Evolutionary conservation across 2,888 invertebrate species (phyloP).

Genomic region (Pollenia angustigena): DNA sequence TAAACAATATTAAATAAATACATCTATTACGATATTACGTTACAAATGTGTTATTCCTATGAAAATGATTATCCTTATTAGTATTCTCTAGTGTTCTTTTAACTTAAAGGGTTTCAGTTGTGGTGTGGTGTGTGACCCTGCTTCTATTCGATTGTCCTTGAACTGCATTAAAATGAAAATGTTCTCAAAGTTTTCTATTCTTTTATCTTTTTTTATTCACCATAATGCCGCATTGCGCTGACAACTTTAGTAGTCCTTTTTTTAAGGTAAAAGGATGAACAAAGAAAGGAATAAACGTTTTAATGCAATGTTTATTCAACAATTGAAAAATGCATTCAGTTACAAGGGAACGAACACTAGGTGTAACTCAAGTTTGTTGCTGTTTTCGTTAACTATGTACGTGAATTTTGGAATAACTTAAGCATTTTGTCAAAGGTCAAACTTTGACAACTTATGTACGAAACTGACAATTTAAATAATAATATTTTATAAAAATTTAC

Average conservation of each 20-base stretch:
- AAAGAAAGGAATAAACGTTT: slow-evolving; percentile 49
- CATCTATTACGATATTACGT: too few species aligned
- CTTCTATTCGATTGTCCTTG: slow-evolving; percentile 51
- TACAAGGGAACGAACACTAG: slow-evolving; percentile 37
- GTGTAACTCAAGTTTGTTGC: too few species aligned
- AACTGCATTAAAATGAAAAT: slow-evolving; percentile 38
- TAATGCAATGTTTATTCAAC: slow-evolving; percentile 67
- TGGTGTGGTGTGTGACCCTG: slow-evolving; percentile 38
- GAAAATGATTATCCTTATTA: slow-evolving; percentile 35
- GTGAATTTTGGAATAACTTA: too few species aligned
- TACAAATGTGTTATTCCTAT: not conserved
- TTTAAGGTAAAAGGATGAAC: not conserved
- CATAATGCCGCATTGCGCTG: slow-evolving; percentile 67
- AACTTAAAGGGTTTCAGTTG: slow-evolving; percentile 38
- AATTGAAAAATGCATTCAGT: slow-evolving; percentile 60
- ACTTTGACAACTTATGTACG: too few species aligned
- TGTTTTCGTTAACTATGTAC: too few species aligned
- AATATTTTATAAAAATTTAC: too few species aligned
- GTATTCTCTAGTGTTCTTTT: not conserved
- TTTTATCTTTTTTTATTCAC: slow-evolving; percentile 38
- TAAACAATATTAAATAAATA: not conserved
- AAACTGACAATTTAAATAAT: too few species aligned
- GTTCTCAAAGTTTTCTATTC: slow-evolving; percentile 43
- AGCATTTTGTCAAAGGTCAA: too few species aligned
- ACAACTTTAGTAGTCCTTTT: slow-evolving; percentile 54